phyloP scores from a whole-genome alignment of 1,140 invertebrate species.

The Formica exsecta region DNA sequence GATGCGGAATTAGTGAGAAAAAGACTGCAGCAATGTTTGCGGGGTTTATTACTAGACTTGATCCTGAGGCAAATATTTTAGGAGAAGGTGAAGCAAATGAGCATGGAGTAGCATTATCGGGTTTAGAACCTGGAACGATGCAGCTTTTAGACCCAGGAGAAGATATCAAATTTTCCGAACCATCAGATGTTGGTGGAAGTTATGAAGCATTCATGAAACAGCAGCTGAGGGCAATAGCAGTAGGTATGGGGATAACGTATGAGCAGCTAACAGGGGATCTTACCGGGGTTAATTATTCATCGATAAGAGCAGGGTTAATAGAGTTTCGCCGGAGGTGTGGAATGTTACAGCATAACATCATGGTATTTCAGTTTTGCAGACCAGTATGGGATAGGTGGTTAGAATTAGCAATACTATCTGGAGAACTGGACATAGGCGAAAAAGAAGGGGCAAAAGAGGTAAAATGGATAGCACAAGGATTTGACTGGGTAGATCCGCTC shows the following conservation, averaged over 20 bases:
- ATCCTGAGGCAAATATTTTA: no score
- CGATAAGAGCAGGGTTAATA: not conserved
- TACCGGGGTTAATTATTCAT: not conserved
- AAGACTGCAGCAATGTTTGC: not conserved
- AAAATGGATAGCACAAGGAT: not conserved
- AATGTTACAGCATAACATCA: not conserved
- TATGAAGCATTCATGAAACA: slow-evolving; percentile 1
- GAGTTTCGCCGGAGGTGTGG: not conserved
- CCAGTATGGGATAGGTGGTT: not conserved
- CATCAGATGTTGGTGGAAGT: not conserved
- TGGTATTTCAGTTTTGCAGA: no score
- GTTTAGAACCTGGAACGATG: not conserved
- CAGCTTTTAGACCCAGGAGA: slow-evolving; percentile 1
- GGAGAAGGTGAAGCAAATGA: not conserved
- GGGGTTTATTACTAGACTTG: no score
- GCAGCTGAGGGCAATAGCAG: not conserved
- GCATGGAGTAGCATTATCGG: not conserved
- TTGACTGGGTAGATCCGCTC: not conserved
- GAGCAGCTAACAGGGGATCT: no score
- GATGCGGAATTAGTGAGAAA: not conserved
- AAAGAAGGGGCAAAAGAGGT: not conserved
- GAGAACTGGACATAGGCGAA: not conserved
- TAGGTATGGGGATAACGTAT: not conserved
- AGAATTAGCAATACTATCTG: not conserved
- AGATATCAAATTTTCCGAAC: slow-evolving; percentile 1